Conservation (phyloP, 2,113 vertebrate species). For the Rostratula benghalensis region DNA sequence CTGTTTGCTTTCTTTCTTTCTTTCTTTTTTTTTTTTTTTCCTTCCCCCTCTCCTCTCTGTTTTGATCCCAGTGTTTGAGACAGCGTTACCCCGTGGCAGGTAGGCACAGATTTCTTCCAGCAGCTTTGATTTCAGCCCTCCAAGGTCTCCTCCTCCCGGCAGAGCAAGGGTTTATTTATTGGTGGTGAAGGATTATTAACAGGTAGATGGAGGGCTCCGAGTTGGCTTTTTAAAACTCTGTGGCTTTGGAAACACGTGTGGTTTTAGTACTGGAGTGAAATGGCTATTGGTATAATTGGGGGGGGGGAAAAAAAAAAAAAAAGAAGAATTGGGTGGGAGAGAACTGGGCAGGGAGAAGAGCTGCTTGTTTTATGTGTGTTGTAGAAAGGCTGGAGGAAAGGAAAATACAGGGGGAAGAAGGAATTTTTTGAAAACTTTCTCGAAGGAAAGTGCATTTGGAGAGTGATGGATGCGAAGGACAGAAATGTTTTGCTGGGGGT, state of each 20-base stretch:
- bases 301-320: background rate
- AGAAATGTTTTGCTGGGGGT: background rate
- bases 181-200: background rate
- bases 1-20: background rate
- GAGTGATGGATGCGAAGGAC: background rate
- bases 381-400: background rate
- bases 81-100: background rate
- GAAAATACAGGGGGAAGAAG: background rate
- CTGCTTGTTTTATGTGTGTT: background rate
- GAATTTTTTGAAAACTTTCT: background rate
- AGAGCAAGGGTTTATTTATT: background rate
- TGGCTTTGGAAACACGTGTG: background rate
- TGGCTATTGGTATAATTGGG: background rate
- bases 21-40: background rate
- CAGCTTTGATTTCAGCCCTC: background rate
- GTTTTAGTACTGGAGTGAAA: background rate
- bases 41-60: background rate
- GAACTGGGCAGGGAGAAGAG: background rate
- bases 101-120: background rate
- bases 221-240: background rate
- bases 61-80: background rate
- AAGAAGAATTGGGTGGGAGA: background rate
- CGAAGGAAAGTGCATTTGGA: background rate
- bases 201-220: background rate
- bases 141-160: background rate